Evolutionary conservation across 2,888 invertebrate genomes (phyloP), one percentile per base, ranked within the genome.

Genomic region (Sabatieria punctata): DNA sequence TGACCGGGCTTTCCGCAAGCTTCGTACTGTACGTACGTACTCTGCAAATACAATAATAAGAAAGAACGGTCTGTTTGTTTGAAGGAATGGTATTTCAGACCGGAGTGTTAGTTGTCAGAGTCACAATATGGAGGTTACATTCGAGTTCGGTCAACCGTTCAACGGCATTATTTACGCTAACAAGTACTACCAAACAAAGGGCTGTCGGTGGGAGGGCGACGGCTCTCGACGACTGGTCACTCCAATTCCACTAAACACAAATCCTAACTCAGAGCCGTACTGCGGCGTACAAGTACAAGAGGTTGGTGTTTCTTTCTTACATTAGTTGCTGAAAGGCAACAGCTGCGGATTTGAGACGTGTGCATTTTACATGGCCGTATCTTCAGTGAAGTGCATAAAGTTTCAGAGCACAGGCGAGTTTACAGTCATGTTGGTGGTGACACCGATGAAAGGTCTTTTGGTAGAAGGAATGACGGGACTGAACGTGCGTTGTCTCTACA

Each of bases 381-480:
- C n/a, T n/a, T n/a, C n/a, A n/a, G n/a, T n/a, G n/a, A n/a, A n/a
- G n/a, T n/a, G n/a, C n/a, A n/a, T n/a, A n/a, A n/a, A n/a, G 23
- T 40, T 36, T 26, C 42, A 46, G 46, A 19, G 3, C 21, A 30
- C 46, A 11, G 51, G 50, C 13, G 51, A 51, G 41, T 51, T 49
- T 36, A 30, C 30, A 15, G 41, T 47, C 2, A 36, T 54, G 35
- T 44, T 58, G 35, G 51, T 57, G n/a, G 50, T 58, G 1, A 54
- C 53, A 37, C 58, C 58, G 8, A 54, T 57, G n/a, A 52, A 54
- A 33, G 55, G 55, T 11, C 48, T 58, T n/a, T 52, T 58, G 40
- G 57, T 58, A 27, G 56, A 58, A 36, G 58, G 58, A 38, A 57
- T 58, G 52, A 42, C 42, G 4, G 55, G 54, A 8, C 50, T 58